phyloP scores from a whole-genome alignment of 2,888 invertebrate genomes.

The Xestia sexstrigata region DNA sequence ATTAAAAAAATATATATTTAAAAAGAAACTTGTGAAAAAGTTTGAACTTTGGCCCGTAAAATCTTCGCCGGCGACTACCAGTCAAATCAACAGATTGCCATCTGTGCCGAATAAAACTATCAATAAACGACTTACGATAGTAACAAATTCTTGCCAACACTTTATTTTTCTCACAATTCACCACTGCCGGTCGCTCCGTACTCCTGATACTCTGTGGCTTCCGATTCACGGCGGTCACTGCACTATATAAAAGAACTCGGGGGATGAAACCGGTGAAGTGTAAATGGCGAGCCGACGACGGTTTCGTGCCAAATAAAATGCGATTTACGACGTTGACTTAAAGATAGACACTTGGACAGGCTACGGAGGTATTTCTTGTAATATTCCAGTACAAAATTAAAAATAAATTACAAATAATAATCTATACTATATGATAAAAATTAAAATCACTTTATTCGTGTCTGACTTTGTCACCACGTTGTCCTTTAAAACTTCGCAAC shows the following conservation, averaged over 20 bases:
- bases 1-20: no score
- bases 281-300: background rate
- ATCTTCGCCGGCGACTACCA: background rate
- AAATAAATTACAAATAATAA: background rate
- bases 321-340: slow-evolving; percentile 7
- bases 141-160: background rate
- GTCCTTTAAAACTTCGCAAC: background rate
- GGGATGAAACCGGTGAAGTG: slow-evolving; percentile 21
- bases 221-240: slow-evolving; percentile 12
- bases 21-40: no score
- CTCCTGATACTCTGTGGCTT: slow-evolving; percentile 11
- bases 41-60: no score
- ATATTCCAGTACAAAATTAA: background rate
- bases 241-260: slow-evolving; percentile 20
- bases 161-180: background rate
- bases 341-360: background rate
- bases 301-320: slow-evolving; percentile 31
- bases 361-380: background rate
- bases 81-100: background rate
- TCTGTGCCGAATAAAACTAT: background rate
- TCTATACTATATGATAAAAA: background rate
- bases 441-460: background rate
- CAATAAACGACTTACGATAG: background rate
- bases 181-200: background rate
- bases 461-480: background rate